Evolutionary conservation across 1,140 invertebrate genomes (phyloP).

Genomic region (Pantala flavescens): DNA sequence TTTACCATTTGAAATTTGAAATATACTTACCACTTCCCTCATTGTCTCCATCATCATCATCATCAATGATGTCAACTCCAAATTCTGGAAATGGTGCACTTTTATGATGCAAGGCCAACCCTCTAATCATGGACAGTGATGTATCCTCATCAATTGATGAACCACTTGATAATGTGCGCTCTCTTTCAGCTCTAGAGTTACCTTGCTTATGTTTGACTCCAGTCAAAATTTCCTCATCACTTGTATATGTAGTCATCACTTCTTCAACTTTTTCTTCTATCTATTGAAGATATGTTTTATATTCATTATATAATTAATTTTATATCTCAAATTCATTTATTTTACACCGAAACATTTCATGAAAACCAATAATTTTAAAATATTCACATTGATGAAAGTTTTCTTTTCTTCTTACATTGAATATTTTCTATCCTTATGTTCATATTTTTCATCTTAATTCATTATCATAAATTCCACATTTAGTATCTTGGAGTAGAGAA

Average conservation of each 20-base stretch:
- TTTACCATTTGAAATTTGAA: neutral
- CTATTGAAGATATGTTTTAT: slow-evolving; percentile 28
- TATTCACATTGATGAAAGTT: too few relatives aligned
- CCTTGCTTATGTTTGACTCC: slow-evolving; percentile 27
- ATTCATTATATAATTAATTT: too few relatives aligned
- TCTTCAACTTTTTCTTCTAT: slow-evolving; percentile 45
- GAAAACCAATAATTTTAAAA: too few relatives aligned
- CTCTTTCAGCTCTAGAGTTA: neutral
- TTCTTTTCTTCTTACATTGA: too few relatives aligned
- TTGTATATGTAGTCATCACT: slow-evolving; percentile 33
- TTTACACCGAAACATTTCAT: too few relatives aligned
- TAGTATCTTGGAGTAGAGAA: too few relatives aligned
- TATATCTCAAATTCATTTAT: too few relatives aligned
- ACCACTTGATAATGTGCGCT: neutral
- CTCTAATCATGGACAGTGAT: neutral
- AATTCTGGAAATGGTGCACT: slow-evolving; percentile 59
- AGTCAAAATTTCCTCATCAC: slow-evolving; percentile 28
- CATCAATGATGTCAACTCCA: slow-evolving; percentile 54
- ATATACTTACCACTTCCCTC: neutral
- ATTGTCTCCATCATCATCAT: slow-evolving; percentile 28
- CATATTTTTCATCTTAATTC: too few relatives aligned
- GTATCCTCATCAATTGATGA: neutral
- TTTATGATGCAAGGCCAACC: slow-evolving; percentile 18
- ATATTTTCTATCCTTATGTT: too few relatives aligned
- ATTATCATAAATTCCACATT: too few relatives aligned